Base-by-base conservation (phyloP, 2,113 vertebrate species). In the Pelecanus crispus region DNA sequence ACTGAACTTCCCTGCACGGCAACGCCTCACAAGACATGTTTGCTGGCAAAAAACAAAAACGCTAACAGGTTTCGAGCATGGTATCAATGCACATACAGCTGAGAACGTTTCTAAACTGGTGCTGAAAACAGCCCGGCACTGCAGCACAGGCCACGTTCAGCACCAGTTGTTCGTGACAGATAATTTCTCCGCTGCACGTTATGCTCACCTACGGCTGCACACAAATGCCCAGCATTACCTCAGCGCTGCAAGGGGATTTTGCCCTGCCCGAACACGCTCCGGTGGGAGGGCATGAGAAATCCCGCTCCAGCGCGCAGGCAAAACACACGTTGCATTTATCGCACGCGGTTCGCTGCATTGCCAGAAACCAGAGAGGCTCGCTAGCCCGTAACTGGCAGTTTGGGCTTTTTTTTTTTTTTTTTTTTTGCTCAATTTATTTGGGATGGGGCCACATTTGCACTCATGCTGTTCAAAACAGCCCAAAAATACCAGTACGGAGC, bases 171-270 rank as follows among this genome's bases (percentile, higher is more conserved):
- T 68, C 9, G 0, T 3, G 53, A 63, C 24, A 65, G 83, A 61
- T 40, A 42, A 61, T 32, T 22, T 58, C 58, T 70, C 72, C 38
- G 3, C 26, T 0, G 5, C 47, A 11, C 6, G 1, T 6, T 16
- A 25, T 11, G 21, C 34, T 34, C 19, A 22, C 10, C 82, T 14
- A 3, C 1, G 7, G 0, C 45, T 7, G n/a, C 40, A 19, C 55
- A 2, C 0, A 3, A 8, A 4, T 2, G 1, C 36, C 34, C 71
- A n/a, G n/a, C n/a, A n/a, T n/a, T n/a, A n/a, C 12, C 40, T 16
- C 10, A 19, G 78, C 44, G 21, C 0, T 28, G 31, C 10, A 2
- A 11, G 31, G 21, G 58, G 49, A 17, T 29, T 50, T 21, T 1
- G 25, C 47, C 77, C 65, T 59, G 29, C 45, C 78, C 6, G 0